Conservation (phyloP, 2,797 vertebrate genomes). For the Sylvia borin region DNA sequence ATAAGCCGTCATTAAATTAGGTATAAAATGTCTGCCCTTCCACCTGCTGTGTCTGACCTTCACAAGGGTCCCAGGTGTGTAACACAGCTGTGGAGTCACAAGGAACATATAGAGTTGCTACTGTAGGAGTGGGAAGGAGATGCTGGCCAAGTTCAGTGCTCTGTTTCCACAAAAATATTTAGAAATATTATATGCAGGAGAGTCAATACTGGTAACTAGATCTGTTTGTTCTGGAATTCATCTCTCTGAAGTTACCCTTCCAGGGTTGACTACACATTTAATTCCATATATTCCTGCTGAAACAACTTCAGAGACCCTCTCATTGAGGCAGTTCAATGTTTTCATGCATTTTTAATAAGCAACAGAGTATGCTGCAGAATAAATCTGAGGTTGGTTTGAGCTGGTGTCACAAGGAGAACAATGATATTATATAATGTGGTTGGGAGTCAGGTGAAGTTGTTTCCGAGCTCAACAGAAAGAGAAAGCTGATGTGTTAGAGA, state of each 20-base stretch:
- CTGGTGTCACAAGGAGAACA: neutral
- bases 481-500: neutral
- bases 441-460: neutral
- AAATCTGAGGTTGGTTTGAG: neutral
- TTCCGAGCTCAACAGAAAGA: neutral
- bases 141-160: neutral
- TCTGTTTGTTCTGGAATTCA: slow-evolving; percentile 29
- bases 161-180: slow-evolving; percentile 44
- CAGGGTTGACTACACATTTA: neutral
- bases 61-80: neutral
- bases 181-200: neutral
- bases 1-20: neutral
- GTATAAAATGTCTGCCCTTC: neutral
- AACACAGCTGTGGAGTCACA: neutral
- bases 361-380: neutral
- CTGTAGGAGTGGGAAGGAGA: neutral
- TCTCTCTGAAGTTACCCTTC: neutral
- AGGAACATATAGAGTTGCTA: neutral
- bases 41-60: neutral
- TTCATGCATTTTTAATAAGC: slow-evolving; percentile 32
- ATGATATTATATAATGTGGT: neutral
- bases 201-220: neutral
- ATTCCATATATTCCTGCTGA: neutral
- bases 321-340: neutral
- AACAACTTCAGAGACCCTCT: neutral